Percentiles rank a stretch among this genome's conserved stretches.
Conservation (phyloP, 2,888 invertebrate species). For the Drosophila affinis region DNA sequence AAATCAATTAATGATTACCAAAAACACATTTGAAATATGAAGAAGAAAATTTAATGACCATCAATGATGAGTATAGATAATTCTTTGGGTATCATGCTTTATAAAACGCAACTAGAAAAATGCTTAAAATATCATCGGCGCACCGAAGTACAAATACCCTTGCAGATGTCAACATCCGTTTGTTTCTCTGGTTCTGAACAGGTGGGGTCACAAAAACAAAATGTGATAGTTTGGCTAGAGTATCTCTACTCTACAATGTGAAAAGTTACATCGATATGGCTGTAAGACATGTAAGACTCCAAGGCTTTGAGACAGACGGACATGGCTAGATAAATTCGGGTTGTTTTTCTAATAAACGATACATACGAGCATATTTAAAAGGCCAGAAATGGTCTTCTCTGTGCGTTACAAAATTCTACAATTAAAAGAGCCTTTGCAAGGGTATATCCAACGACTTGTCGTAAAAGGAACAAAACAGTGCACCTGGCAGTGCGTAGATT, state of each 20-base stretch:
- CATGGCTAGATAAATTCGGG: neutral
- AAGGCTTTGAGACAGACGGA: neutral
- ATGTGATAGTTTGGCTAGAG: too few relatives aligned
- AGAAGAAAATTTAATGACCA: conserved; percentile 27
- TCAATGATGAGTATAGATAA: conserved; percentile 9
- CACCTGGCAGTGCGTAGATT: conserved; percentile 14
- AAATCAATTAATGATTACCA: conserved; percentile 1
- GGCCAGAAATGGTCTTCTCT: neutral
- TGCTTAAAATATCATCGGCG: neutral
- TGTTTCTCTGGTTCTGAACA: neutral
- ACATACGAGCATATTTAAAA: neutral
- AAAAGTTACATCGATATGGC: neutral
- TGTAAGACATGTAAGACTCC: too few relatives aligned
- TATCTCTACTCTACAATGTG: neutral
- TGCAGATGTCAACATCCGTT: neutral
- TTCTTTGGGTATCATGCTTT: conserved; percentile 27
- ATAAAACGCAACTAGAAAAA: conserved; percentile 26
- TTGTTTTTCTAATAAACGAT: neutral
- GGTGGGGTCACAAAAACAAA: neutral
- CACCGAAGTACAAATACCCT: neutral
- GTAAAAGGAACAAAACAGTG: conserved; percentile 4
- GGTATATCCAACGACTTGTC: neutral
- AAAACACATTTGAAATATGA: conserved; percentile 5
- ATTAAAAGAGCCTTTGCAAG: neutral
- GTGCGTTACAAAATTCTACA: neutral